Evolutionary conservation across 1,140 invertebrate genomes (phyloP).

Genomic region (Sycobia sp.): DNA sequence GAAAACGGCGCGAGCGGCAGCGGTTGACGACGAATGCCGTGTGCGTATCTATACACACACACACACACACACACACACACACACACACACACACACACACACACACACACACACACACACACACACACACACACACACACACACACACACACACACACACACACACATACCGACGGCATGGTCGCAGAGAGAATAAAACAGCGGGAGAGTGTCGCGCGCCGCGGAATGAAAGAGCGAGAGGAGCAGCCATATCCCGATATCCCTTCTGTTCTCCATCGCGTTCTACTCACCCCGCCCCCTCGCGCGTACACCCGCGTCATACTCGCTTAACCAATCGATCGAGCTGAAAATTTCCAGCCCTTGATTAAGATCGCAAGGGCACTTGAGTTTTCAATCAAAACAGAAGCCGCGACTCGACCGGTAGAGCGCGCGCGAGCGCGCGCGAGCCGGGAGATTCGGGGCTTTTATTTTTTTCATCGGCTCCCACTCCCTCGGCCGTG

Average conservation of each 20-base stretch:
- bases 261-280: background rate
- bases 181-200: too few relatives aligned
- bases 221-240: background rate
- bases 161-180: too few relatives aligned
- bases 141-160: too few relatives aligned
- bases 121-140: too few relatives aligned
- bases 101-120: too few relatives aligned
- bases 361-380: conserved; percentile 55
- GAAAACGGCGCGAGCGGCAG: conserved; percentile 10
- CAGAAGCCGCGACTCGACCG: conserved; percentile 40
- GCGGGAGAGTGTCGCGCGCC: background rate
- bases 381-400: conserved; percentile 57
- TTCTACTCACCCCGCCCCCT: too few relatives aligned
- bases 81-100: too few relatives aligned
- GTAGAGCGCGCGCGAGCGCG: too few relatives aligned
- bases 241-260: background rate
- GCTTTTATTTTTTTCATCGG: conserved; percentile 23
- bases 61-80: too few relatives aligned
- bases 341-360: conserved; percentile 52
- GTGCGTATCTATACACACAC: too few relatives aligned
- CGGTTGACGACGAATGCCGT: conserved; percentile 6
- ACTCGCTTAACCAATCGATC: conserved; percentile 52
- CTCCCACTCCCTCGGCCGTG: conserved; percentile 14
- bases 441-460: conserved; percentile 1
- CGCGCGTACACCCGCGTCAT: conserved; percentile 1